Evolutionary conservation across 2,797 vertebrate genomes (phyloP).

Genomic region (Myotis daubentonii): DNA sequence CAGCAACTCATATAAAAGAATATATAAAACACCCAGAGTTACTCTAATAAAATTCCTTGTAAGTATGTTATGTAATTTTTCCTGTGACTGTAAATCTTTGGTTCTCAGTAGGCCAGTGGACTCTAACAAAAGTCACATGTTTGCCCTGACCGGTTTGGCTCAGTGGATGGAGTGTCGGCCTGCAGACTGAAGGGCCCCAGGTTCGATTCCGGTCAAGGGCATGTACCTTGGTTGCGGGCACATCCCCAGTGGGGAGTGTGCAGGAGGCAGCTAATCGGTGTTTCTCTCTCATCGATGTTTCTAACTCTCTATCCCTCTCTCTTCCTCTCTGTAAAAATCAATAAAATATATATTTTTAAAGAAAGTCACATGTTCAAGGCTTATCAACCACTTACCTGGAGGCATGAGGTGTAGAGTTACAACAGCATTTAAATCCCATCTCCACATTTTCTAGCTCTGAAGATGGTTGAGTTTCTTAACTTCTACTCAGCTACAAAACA

Average conservation of each 20-base stretch:
- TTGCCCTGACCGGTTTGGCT: not conserved
- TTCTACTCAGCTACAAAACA: not conserved
- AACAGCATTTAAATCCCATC: not conserved
- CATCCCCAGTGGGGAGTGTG: too few relatives aligned
- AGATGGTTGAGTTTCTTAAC: not conserved
- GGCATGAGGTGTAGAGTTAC: not conserved
- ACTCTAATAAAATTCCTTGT: not conserved
- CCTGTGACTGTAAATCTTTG: not conserved
- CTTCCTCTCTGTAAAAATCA: too few relatives aligned
- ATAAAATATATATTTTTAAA: too few relatives aligned
- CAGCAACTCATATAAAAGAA: not conserved
- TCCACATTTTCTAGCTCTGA: not conserved
- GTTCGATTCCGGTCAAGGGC: too few relatives aligned
- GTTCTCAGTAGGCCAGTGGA: not conserved
- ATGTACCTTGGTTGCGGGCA: too few relatives aligned
- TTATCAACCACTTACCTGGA: slow-evolving; percentile 48
- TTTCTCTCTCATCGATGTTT: too few relatives aligned
- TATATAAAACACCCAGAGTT: not conserved
- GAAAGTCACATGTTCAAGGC: not conserved
- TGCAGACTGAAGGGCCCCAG: too few relatives aligned
- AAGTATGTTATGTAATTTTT: not conserved
- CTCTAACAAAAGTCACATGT: slow-evolving; percentile 13
- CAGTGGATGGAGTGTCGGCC: too few relatives aligned
- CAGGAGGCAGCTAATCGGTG: too few relatives aligned
- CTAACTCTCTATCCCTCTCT: too few relatives aligned